Base-by-base conservation (phyloP, 1,140 invertebrate species). In the Drosophila oshimai region DNA sequence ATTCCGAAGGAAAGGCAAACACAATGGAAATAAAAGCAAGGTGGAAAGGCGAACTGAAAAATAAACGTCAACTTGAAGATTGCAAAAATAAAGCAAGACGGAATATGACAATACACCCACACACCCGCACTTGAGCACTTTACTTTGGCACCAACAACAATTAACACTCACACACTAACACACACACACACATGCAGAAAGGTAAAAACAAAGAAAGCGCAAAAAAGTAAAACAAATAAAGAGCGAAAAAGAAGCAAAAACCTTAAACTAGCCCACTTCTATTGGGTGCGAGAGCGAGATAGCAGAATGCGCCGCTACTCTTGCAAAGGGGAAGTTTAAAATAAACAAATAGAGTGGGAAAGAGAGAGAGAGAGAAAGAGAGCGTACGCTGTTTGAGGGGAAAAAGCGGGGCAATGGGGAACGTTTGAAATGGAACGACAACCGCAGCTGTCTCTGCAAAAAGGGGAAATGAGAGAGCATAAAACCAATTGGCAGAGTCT, bases 211-310 rank as follows among this genome's bases (percentile, higher is more conserved):
- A 65, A 15, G 33, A 33, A 26, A 29, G 18, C 24, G 31, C 41
- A 64, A 65, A 62, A 57, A 62, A 37, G 31, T 20, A 20, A 62
- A 58, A 33, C 13, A 42, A 62, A 33, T 60, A 45, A 45, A 29
- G 26, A 47, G 13, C 37, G 41, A 24, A 64, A 49, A 49, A 62
- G 34, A 49, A 65, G 15, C 42, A 31, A 39, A 39, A 46, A 31
- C 22, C 53, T 39, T 31, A 26, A 69, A 65, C 53, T 60, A 79
- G 75, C 53, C 51, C 37, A 65, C 65, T 68, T 71, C 75, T 13
- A 86, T 84, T 80, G 79, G 80, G 61, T 29, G 71, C 37, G 28
- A 7, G 50, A 84, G 49, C 36, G 79, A 84, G 79, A 84, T 6
- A 50, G 65, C 75, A 61, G 22, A 41, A 50, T 69, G 74, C 36